Evolutionary conservation across 2,888 invertebrate species (phyloP), one percentile per base, ranked within the genome.

Genomic region (Tachystola acroxantha): DNA sequence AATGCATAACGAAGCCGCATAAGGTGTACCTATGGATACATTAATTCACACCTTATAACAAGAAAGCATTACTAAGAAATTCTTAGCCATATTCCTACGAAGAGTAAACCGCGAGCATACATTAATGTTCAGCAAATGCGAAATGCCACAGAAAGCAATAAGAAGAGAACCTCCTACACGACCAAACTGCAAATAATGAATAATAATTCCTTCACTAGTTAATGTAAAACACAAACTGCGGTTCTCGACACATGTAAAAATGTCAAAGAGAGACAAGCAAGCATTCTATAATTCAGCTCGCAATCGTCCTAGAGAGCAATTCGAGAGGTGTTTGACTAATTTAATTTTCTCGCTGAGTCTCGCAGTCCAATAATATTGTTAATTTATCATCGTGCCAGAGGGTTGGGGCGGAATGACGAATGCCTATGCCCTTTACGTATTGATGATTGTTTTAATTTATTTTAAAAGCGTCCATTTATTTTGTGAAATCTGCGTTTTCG

Each of bases 171-270:
- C 46, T 37, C 50, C 56, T 51, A 50, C 50, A 57, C 60, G 56
- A 46, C 51, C 47, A 46, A 64, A 73, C 66, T 55, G 61, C 65
- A 70, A 78, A 75, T 73, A 71, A 72, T 67, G 71, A 68, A 71
- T 69, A 73, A 72, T 68, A 73, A 72, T 72, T 74, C 60, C 61
- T 66, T 53, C 46, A 54, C 68, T 73, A 67, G 70, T 75, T 77
- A 74, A 72, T 69, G 65, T 54, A 50, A 40, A 42, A 43, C 46
- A 36, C 42, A 37, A 47, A 47, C 41, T 55, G 40, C 33, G 49
- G 47, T 43, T 34, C 43, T 38, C 35, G 45, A 48, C 50, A 53
- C 45, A 50, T 57, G 52, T 69, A 64, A 54, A 63, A 58, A 54
- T 53, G 59, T 62, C 62, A 57, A 37, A 37, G 35, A 33, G 28